phyloP scores from a whole-genome alignment of 1,140 invertebrate genomes.

The Magallana gigas region DNA sequence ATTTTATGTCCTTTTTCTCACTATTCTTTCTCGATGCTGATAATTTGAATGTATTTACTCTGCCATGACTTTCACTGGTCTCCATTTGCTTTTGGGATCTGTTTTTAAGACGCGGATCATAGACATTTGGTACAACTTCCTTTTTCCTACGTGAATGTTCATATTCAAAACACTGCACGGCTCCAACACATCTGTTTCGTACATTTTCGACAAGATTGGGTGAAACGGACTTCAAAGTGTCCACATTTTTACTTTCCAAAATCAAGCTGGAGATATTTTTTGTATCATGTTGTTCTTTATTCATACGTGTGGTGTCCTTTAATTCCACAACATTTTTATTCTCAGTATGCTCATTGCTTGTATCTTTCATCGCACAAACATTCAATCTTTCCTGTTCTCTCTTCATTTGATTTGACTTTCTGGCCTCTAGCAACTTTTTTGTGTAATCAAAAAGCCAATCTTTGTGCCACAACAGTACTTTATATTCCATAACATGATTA shows the following conservation, averaged over 20 bases:
- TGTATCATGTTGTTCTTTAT: no score
- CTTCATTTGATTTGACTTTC: neutral
- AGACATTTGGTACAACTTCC: neutral
- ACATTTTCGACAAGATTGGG: neutral
- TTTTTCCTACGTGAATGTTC: neutral
- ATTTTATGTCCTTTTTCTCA: neutral
- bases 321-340: neutral
- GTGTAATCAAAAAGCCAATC: constrained; percentile 22
- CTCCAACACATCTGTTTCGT: neutral
- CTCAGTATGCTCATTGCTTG: neutral
- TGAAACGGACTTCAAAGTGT: neutral
- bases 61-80: neutral
- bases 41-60: neutral
- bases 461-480: constrained; percentile 21
- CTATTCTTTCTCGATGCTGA: neutral
- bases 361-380: neutral
- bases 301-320: no score
- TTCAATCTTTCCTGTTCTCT: constrained; percentile 21
- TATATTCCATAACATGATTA: neutral
- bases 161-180: constrained; percentile 8
- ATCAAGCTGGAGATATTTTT: neutral
- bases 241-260: neutral
- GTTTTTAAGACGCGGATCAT: neutral
- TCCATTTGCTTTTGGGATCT: neutral
- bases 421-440: neutral